Evolutionary conservation across 1,140 invertebrate species (phyloP), one percentile per base, ranked within the genome.

Genomic region (Thalassaphorura encarpata): DNA sequence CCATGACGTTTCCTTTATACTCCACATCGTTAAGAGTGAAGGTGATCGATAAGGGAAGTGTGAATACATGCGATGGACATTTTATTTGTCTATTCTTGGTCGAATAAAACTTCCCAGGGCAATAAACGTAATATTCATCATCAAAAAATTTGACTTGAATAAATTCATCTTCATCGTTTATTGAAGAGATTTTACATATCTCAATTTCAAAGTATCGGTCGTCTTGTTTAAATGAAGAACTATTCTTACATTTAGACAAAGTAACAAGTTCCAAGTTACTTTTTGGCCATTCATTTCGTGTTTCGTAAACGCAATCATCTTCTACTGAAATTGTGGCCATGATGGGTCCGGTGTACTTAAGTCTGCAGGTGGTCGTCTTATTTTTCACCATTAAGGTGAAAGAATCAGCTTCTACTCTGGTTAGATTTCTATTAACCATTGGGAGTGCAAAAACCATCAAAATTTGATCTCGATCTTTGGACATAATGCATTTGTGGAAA

Each of bases 221-320:
- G 1, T 24, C 19, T 3, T 42, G 11, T 26, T 23, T n/a, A 29
- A 29, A 27, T 53, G 41, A 3, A 43, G 41, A 2, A 24, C 18
- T 23, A 27, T 43, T 53, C 52, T 19, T 27, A 23, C 52, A 54
- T 16, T 19, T 23, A 4, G 18, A 1, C 4, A 43, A 36, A 29
- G 28, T 46, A 1, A 6, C 29, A 16, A 54, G 29, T 19, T 42
- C 42, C 18, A 54, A 23, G 6, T 31, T 8, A 45, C 23, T 29
- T 33, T 45, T 43, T 1, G 45, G 23, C 19, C 49, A 48, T 4
- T 26, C 33, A 5, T 8, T n/a, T 15, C 26, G 26, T 2, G 39
- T 41, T 41, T 57, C 48, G 46, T 52, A 57, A 3, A 57, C 41
- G 36, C 55, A 57, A 19, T 57, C 55, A 11, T 57, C 55, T 2